Evolutionary conservation across 2,888 invertebrate species (phyloP).

Genomic region (Blomia tropicalis): DNA sequence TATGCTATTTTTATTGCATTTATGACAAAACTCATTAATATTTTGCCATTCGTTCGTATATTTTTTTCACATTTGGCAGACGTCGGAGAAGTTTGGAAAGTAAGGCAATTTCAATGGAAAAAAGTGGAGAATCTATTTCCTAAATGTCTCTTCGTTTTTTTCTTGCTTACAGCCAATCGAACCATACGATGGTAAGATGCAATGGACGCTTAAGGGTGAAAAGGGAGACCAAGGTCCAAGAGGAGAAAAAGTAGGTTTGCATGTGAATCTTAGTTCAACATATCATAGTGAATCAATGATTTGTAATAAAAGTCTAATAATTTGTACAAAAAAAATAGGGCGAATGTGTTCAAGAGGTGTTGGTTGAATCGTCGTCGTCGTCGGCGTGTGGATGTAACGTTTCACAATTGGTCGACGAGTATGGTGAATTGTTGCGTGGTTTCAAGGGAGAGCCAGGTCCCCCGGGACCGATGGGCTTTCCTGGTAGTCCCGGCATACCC

Average conservation of each 20-base stretch:
- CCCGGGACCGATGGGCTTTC: constrained; percentile 28
- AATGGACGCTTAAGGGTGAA: neutral
- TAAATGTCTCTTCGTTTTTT: too few relatives aligned
- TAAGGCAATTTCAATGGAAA: too few relatives aligned
- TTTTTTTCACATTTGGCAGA: too few relatives aligned
- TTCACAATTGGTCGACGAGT: neutral
- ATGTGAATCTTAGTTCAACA: neutral
- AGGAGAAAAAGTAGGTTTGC: constrained; percentile 6
- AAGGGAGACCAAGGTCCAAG: neutral
- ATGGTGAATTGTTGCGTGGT: constrained; percentile 3
- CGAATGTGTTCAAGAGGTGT: neutral
- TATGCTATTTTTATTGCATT: too few relatives aligned
- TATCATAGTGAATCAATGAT: too few relatives aligned
- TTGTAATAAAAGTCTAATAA: neutral
- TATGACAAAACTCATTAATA: too few relatives aligned
- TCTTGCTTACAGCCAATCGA: too few relatives aligned
- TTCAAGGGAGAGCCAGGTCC: constrained; percentile 23
- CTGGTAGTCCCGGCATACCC: constrained; percentile 18
- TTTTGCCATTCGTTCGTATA: too few relatives aligned
- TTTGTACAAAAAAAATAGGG: neutral
- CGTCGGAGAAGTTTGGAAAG: too few relatives aligned
- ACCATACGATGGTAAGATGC: neutral
- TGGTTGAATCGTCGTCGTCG: neutral
- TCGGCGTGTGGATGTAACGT: constrained; percentile 1
- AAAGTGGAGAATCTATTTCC: too few relatives aligned